These are phyloP conservation scores for Halocynthia aurantium DNA, from an alignment of 23 tunicate genomes.

Conservation along the genomic window DNA sequence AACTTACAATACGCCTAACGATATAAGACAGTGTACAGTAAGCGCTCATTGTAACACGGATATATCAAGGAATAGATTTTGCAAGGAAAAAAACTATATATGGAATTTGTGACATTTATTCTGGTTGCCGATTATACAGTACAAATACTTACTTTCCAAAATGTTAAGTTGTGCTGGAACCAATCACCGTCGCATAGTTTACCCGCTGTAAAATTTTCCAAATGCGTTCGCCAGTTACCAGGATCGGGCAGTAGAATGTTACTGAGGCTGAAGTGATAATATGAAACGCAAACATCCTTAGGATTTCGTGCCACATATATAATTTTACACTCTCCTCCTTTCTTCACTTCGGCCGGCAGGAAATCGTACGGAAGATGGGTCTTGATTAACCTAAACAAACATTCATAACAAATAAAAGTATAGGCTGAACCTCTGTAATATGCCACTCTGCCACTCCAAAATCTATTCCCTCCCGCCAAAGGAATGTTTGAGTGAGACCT, in stretches of 20 bases:
- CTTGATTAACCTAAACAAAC: background rate
- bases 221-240: conserved; percentile 2
- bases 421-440: too few species aligned
- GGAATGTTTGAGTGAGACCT: too few species aligned
- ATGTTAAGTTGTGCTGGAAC: conserved; percentile 10
- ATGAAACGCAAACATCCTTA: conserved; percentile 18
- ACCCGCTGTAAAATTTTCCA: background rate
- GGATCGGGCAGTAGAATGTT: background rate
- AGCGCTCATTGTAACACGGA: too few species aligned
- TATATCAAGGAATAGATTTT: too few species aligned
- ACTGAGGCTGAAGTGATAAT: conserved; percentile 8
- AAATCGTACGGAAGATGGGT: conserved; percentile 8
- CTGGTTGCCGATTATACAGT: too few species aligned
- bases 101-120: too few species aligned
- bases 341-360: background rate
- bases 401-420: too few species aligned
- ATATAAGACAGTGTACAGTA: too few species aligned
- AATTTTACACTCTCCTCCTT: conserved; percentile 4
- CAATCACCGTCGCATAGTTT: conserved; percentile 7
- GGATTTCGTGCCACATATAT: conserved; percentile 23
- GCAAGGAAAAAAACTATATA: too few species aligned
- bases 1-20: too few species aligned
- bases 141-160: background rate
- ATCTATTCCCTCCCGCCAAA: too few species aligned
- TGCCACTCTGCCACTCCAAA: too few species aligned